Evolutionary conservation across 1,140 invertebrate genomes (phyloP).

Genomic region (Leptinotarsa undecemlineata): DNA sequence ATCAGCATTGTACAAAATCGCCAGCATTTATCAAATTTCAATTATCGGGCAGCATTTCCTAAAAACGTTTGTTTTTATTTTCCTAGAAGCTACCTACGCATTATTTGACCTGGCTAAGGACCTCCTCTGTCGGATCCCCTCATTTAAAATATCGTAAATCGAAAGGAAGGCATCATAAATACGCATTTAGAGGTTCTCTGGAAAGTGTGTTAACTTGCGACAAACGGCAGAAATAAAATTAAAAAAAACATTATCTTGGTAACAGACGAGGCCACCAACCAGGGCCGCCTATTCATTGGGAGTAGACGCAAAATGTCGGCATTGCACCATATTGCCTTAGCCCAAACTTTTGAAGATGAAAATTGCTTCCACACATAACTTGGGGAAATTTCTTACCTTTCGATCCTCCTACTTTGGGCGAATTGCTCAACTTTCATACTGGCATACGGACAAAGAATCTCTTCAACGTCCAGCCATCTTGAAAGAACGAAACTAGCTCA

Average conservation of each 20-base stretch:
- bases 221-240: slow-evolving; percentile 4
- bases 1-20: too few relatives aligned
- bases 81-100: slow-evolving; percentile 6
- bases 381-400: slow-evolving; percentile 43
- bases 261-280: slow-evolving; percentile 25
- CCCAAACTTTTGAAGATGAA: neutral
- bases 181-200: neutral
- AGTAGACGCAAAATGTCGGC: slow-evolving; percentile 40
- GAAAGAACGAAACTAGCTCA: slow-evolving; percentile 40
- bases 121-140: neutral
- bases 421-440: slow-evolving; percentile 52
- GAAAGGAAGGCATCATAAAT: neutral
- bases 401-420: slow-evolving; percentile 45
- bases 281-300: slow-evolving; percentile 31
- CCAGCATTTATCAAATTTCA: neutral
- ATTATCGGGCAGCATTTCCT: neutral
- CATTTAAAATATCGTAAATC: neutral
- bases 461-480: slow-evolving; percentile 54
- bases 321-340: slow-evolving; percentile 28
- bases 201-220: slow-evolving; percentile 8
- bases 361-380: neutral
- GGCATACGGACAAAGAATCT: slow-evolving; percentile 51
- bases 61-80: slow-evolving; percentile 13
- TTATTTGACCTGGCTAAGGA: slow-evolving; percentile 3
- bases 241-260: slow-evolving; percentile 23